These are phyloP conservation scores for Pseudopipra pipra DNA, from an alignment of 2,113 vertebrate genomes.

Conservation along the genomic window DNA sequence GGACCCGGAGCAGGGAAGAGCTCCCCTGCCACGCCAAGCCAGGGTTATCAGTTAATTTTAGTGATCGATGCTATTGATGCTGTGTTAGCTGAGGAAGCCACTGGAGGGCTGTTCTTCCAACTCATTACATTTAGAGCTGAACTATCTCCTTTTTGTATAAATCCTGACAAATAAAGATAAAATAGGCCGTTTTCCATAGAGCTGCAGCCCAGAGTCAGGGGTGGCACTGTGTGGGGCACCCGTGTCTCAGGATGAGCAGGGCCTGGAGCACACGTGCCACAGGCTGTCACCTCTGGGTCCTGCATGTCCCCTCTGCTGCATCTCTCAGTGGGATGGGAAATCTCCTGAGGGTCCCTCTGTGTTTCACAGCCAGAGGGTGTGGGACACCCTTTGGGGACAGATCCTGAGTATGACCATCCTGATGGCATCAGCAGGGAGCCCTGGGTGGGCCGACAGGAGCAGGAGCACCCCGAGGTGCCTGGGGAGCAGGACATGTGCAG, in stretches of 20 bases:
- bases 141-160: conserved; percentile 76
- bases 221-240: not conserved
- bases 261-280: not conserved
- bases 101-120: conserved; percentile 77
- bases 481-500: accelerated
- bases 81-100: conserved; percentile 53
- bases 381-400: not conserved
- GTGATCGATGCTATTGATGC: conserved; percentile 74
- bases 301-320: accelerated
- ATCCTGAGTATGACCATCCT: not conserved
- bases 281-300: not conserved
- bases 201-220: not conserved
- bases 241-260: accelerated
- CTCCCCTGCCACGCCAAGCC: not conserved
- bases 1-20: not conserved
- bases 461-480: accelerated
- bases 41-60: conserved; percentile 71
- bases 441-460: not conserved
- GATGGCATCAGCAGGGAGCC: not conserved
- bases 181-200: conserved; percentile 33
- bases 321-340: not conserved
- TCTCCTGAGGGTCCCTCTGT: accelerated
- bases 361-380: accelerated
- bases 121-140: conserved; percentile 75
- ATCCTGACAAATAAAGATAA: conserved; percentile 75